Evolutionary conservation across 1,140 invertebrate species (phyloP).

Genomic region (Sinonovacula constricta): DNA sequence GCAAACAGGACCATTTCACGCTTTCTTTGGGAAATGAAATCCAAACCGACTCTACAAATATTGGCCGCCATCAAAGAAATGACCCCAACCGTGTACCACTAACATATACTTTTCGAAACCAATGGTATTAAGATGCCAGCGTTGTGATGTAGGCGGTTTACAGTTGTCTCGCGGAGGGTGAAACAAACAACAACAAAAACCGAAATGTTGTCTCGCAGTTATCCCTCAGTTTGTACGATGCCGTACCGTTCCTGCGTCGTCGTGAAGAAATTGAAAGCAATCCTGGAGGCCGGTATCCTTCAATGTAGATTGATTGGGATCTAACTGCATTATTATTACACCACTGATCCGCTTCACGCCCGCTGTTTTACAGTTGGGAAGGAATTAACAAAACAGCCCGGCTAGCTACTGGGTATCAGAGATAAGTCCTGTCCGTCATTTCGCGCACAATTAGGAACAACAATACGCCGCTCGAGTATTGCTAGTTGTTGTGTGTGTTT

Average conservation of each 20-base stretch:
- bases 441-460: no score
- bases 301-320: slow-evolving; percentile 47
- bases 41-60: slow-evolving; percentile 47
- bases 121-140: slow-evolving; percentile 28
- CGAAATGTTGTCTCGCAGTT: slow-evolving; percentile 46
- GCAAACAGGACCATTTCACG: slow-evolving; percentile 48
- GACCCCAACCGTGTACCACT: slow-evolving; percentile 4
- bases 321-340: slow-evolving; percentile 48
- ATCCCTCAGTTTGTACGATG: slow-evolving; percentile 48
- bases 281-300: slow-evolving; percentile 18
- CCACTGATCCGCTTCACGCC: slow-evolving; percentile 48
- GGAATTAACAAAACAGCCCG: slow-evolving; percentile 15
- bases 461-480: no score
- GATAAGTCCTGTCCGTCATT: no score
- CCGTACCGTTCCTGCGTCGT: slow-evolving; percentile 41
- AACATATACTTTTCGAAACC: slow-evolving; percentile 50
- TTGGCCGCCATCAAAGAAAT: slow-evolving; percentile 43
- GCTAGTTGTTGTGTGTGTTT: no score
- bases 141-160: slow-evolving; percentile 15
- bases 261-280: slow-evolving; percentile 49
- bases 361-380: slow-evolving; percentile 33
- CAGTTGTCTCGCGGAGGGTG: slow-evolving; percentile 17
- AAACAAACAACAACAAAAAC: slow-evolving; percentile 53
- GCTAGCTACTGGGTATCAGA: not conserved
- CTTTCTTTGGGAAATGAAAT: slow-evolving; percentile 37